phyloP scores from a whole-genome alignment of 2,113 vertebrate genomes.

The Polypterus bichir region DNA sequence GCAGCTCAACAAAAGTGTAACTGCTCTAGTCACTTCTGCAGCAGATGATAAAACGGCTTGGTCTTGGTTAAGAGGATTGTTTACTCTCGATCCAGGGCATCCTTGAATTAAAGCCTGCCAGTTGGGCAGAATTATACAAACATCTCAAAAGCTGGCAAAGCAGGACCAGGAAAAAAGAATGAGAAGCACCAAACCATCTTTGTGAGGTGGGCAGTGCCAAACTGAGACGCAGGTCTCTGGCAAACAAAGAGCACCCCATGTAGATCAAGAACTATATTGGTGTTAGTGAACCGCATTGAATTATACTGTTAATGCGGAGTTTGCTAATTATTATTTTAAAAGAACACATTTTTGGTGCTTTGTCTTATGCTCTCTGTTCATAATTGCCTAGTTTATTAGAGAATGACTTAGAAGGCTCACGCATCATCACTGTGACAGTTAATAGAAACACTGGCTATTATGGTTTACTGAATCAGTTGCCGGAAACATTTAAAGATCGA shows the following conservation, averaged over 20 bases:
- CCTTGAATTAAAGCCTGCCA: slow-evolving; percentile 28
- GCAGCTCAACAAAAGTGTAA: slow-evolving; percentile 22
- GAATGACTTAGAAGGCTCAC: too few species aligned
- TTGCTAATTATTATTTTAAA: too few species aligned
- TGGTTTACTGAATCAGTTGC: too few species aligned
- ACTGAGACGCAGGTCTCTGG: slow-evolving; percentile 11
- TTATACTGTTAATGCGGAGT: too few species aligned
- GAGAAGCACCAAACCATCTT: slow-evolving; percentile 21
- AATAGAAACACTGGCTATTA: too few species aligned
- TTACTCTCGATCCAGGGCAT: slow-evolving; percentile 29
- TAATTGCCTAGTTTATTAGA: too few species aligned
- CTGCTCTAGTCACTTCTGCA: slow-evolving; percentile 29
- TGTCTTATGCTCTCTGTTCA: too few species aligned
- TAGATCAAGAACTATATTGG: too few species aligned
- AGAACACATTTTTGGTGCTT: too few species aligned
- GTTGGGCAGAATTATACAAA: slow-evolving; percentile 25
- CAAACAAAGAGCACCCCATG: not conserved
- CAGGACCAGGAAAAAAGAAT: slow-evolving; percentile 6
- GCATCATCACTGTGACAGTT: too few species aligned
- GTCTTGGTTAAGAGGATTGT: slow-evolving; percentile 40
- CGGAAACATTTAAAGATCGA: too few species aligned
- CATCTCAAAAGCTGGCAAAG: slow-evolving; percentile 28
- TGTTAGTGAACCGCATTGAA: too few species aligned
- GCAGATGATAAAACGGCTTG: slow-evolving; percentile 30
- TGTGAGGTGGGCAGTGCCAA: slow-evolving; percentile 28